phyloP scores from a whole-genome alignment of 2,888 invertebrate genomes.

The Epinotia nisella region DNA sequence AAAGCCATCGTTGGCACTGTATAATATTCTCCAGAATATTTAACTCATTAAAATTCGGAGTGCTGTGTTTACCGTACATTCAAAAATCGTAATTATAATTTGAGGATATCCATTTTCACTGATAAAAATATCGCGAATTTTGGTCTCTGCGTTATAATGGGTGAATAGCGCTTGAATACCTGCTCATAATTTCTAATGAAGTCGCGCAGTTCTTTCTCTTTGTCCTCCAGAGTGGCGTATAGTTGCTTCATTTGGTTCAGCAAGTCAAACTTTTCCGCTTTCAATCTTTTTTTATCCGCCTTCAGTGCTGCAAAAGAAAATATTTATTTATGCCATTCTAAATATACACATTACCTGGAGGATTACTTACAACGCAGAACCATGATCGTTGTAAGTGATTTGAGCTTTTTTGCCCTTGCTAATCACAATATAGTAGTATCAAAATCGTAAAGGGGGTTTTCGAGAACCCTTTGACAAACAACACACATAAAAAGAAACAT shows the following conservation, averaged over 20 bases:
- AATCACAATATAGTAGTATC: not conserved
- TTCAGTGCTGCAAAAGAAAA: slow-evolving; percentile 87
- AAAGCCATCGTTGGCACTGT: slow-evolving; percentile 10
- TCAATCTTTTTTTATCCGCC: slow-evolving; percentile 94
- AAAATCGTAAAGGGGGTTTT: not conserved
- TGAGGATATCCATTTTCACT: not conserved
- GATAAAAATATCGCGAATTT: too few relatives aligned
- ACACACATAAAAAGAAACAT: too few relatives aligned
- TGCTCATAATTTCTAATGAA: slow-evolving; percentile 98
- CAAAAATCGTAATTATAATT: not conserved
- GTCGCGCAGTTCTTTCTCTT: slow-evolving; percentile 96
- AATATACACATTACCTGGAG: slow-evolving; percentile 1
- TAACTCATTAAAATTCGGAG: slow-evolving; percentile 26
- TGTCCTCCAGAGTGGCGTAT: slow-evolving; percentile 96
- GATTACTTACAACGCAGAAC: too few relatives aligned
- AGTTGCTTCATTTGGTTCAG: slow-evolving; percentile 97
- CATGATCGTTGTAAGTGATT: too few relatives aligned
- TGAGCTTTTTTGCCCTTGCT: too few relatives aligned
- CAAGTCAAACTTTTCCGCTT: slow-evolving; percentile 96
- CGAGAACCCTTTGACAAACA: too few relatives aligned
- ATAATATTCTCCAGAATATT: slow-evolving; percentile 14
- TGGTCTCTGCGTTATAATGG: not conserved
- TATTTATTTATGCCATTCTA: slow-evolving; percentile 40
- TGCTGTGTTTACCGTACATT: not conserved
- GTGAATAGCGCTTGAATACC: slow-evolving; percentile 75